phyloP scores from a whole-genome alignment of 2,888 invertebrate genomes.

The Sycophila texana region DNA sequence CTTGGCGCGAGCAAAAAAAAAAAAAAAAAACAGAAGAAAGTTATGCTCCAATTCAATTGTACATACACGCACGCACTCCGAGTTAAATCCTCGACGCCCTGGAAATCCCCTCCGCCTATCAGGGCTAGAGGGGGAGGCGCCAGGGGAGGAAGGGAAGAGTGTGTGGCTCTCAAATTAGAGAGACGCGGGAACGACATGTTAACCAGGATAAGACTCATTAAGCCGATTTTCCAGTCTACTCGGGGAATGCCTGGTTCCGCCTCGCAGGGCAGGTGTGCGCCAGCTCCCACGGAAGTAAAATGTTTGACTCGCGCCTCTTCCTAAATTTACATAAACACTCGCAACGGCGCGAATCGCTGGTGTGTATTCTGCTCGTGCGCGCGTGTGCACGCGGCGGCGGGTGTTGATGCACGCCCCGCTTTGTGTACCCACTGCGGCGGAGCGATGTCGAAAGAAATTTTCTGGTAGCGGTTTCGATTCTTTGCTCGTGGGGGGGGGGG shows the following conservation, averaged over 20 bases:
- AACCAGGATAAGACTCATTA: slow-evolving; percentile 44
- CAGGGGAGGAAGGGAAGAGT: background rate
- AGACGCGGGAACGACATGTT: slow-evolving; percentile 16
- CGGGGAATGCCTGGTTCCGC: background rate
- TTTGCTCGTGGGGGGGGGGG: too few relatives aligned
- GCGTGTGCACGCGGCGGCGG: background rate
- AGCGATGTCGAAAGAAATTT: too few relatives aligned
- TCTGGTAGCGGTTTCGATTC: too few relatives aligned
- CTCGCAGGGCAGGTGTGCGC: background rate
- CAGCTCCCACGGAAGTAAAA: slow-evolving; percentile 20
- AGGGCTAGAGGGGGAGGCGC: background rate
- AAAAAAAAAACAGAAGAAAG: too few relatives aligned
- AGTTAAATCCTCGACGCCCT: slow-evolving; percentile 8
- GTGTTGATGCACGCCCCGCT: background rate
- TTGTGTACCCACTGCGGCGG: too few relatives aligned
- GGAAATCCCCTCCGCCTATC: background rate
- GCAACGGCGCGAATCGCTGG: background rate
- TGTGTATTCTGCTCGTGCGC: background rate
- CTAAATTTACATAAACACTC: background rate
- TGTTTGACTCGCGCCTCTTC: slow-evolving; percentile 15
- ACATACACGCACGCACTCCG: background rate
- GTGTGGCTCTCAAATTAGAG: slow-evolving; percentile 19
- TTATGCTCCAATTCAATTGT: slow-evolving; percentile 12
- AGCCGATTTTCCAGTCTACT: slow-evolving; percentile 38
- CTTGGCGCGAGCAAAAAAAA: background rate